These are phyloP conservation scores for Eriocheir sinensis DNA, from an alignment of 1,140 invertebrate genomes.

Conservation along the genomic window DNA sequence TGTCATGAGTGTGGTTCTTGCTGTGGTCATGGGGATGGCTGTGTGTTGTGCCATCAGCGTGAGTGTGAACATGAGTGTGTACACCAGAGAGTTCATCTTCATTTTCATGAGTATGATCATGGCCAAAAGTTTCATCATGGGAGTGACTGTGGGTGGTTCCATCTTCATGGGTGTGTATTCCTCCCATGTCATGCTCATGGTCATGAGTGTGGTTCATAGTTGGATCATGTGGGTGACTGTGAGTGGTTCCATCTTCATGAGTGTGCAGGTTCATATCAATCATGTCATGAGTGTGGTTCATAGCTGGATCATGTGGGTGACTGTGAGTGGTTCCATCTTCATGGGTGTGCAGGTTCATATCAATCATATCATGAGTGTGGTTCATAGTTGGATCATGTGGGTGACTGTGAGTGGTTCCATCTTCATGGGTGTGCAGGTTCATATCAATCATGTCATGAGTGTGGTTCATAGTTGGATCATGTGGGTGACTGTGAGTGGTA, in stretches of 20 bases:
- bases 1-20: conserved; percentile 46
- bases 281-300: conserved; percentile 15
- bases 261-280: neutral
- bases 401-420: conserved; percentile 13
- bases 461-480: neutral
- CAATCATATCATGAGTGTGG: conserved; percentile 64
- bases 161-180: conserved; percentile 53
- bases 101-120: conserved; percentile 50
- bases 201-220: neutral
- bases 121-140: conserved; percentile 45
- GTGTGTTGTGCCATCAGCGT: conserved; percentile 40
- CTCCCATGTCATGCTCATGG: conserved; percentile 28
- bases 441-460: conserved; percentile 11
- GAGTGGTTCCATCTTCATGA: conserved; percentile 31
- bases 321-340: neutral
- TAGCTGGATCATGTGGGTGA: neutral
- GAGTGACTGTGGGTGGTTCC: conserved; percentile 50
- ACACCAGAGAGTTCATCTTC: conserved; percentile 29
- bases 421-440: conserved; percentile 48
- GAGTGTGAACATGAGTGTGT: conserved; percentile 55
- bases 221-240: conserved; percentile 10
- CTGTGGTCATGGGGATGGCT: conserved; percentile 49
- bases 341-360: conserved; percentile 47
- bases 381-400: conserved; percentile 28
- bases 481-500: conserved; percentile 17